Conservation (phyloP, 2,797 vertebrate species). For the Microcaecilia unicolor region DNA sequence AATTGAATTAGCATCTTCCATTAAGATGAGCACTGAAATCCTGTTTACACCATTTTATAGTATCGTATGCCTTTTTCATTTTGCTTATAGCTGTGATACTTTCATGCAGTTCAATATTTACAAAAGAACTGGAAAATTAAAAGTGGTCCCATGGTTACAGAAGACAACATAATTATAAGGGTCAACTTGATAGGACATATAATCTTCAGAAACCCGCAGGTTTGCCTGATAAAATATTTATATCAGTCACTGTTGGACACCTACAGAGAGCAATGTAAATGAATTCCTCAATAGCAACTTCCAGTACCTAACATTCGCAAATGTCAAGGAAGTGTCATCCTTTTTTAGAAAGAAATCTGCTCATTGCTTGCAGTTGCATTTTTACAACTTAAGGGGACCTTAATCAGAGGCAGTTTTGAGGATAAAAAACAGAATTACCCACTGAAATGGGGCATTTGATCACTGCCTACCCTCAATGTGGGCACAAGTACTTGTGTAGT, state of each 20-base stretch:
- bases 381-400: no score
- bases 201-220: constrained; percentile 65
- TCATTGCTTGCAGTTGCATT: no score
- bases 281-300: constrained; percentile 35
- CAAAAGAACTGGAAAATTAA: constrained; percentile 53
- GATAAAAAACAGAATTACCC: no score
- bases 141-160: constrained; percentile 51
- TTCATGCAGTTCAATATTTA: constrained; percentile 55
- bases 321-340: constrained; percentile 10
- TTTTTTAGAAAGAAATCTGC: neutral
- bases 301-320: constrained; percentile 11
- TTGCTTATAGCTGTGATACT: constrained; percentile 26
- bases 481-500: no score
- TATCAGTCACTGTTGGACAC: constrained; percentile 56
- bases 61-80: constrained; percentile 10
- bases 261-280: constrained; percentile 37
- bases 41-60: constrained; percentile 29
- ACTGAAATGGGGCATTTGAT: no score
- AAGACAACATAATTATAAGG: constrained; percentile 72
- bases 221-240: constrained; percentile 68
- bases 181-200: constrained; percentile 68
- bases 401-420: no score
- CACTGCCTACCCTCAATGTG: no score
- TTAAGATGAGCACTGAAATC: neutral
- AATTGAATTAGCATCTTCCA: constrained; percentile 3